Evolutionary conservation across 2,888 invertebrate genomes (phyloP), one percentile per base, ranked within the genome.

Genomic region (Cheilosia scutellata): DNA sequence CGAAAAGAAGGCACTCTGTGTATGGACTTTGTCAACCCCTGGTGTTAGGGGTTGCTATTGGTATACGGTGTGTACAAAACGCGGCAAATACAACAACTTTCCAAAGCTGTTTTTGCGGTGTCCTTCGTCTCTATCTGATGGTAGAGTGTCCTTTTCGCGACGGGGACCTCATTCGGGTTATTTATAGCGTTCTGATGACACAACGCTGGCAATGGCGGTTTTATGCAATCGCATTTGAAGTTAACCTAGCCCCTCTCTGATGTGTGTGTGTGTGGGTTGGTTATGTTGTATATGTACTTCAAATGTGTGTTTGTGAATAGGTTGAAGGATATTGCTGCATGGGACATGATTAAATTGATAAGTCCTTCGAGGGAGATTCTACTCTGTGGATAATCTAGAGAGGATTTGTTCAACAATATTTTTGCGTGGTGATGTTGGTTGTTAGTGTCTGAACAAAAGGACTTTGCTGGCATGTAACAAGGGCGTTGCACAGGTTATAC

Each of bases 291-390:
- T n/a, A 11, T 31, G 20, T 25, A 37, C 31, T 27, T 63, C 13
- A 16, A 20, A 20, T 20, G 11, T 33, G 68, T 70, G 62, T 75
- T 37, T 25, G 16, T 20, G 44, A 5, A 5, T 20, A 7, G 80
- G 66, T 72, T 60, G 44, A 76, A 68, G 76, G 76, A 72, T 82
- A 82, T 71, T 84, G 76, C 66, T 84, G 76, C 66, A 75, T 76
- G 71, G 76, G 72, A 72, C 86, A 86, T 86, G 86, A 86, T 86
- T 82, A 86, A 82, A 86, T 86, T 86, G 82, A 86, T 86, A 86
- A 86, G 82, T 66, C 82, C 82, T 82, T 25, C 29, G 72, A 66
- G 76, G 71, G 68, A 44, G 72, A 33, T 58, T 75, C 66, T 62
- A 75, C 42, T 51, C 25, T 53, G 71, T 57, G 37, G 80, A 82